Percentiles rank a stretch among this genome's conserved stretches.
These are phyloP conservation scores for Mustelus asterias DNA, from an alignment of 2,113 vertebrate genomes.

Conservation along the genomic window DNA sequence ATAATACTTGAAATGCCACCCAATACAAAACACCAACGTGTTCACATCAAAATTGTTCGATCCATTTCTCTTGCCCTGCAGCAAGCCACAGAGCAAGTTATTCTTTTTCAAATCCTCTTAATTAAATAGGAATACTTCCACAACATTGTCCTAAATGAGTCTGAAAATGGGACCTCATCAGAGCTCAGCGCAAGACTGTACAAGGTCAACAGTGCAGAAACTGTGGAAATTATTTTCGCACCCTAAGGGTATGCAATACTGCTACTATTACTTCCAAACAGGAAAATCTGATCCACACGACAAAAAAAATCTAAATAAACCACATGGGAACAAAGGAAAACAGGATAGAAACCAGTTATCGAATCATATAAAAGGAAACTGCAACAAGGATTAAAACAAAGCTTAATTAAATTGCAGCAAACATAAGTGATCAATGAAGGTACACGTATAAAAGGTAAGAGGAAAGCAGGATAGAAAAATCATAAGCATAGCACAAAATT, in stretches of 20 bases:
- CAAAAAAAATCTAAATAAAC: not conserved
- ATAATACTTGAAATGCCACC: not conserved
- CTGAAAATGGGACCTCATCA: not conserved
- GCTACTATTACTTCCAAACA: not conserved
- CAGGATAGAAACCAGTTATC: not conserved
- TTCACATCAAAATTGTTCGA: not conserved
- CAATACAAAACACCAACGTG: not conserved
- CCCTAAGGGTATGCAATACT: not conserved
- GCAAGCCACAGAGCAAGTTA: not conserved
- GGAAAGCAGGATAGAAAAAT: not conserved
- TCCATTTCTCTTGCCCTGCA: not conserved
- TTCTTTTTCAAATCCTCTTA: not conserved
- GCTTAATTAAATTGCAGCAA: not conserved
- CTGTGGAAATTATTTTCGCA: not conserved
- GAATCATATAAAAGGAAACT: not conserved
- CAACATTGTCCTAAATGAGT: not conserved
- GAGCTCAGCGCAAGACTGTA: not conserved
- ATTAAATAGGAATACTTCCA: not conserved
- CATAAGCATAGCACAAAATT: not conserved
- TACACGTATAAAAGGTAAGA: not conserved
- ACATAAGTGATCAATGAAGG: not conserved
- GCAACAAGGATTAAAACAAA: not conserved
- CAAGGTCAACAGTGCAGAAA: not conserved
- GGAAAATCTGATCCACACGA: not conserved
- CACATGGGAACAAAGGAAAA: not conserved